Evolutionary conservation across 1,140 invertebrate genomes (phyloP).

Genomic region (Delia radicum): DNA sequence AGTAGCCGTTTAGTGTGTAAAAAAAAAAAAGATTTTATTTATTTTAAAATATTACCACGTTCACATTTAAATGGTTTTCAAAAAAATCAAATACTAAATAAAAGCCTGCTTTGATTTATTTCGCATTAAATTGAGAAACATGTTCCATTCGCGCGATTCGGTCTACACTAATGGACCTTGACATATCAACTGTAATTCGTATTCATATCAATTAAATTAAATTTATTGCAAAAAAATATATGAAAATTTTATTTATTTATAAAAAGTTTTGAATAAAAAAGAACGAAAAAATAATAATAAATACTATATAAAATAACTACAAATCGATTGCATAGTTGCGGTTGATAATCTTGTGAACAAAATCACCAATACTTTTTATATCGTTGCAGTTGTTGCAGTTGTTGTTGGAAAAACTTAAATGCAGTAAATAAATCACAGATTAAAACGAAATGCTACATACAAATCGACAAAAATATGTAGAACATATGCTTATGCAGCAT

Average conservation of each 20-base stretch:
- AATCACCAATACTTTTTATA: constrained; percentile 6
- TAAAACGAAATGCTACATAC: neutral
- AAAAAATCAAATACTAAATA: neutral
- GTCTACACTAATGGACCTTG: constrained; percentile 11
- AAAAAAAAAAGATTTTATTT: too few relatives aligned
- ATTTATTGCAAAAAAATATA: constrained; percentile 19
- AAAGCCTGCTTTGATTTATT: constrained; percentile 15
- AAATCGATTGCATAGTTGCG: constrained; percentile 22
- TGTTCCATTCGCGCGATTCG: neutral
- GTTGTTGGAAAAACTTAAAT: neutral
- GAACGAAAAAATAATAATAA: neutral
- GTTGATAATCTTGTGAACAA: constrained; percentile 16
- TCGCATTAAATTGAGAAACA: constrained; percentile 11
- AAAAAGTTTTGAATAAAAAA: neutral
- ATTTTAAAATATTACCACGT: neutral
- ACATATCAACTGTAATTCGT: constrained; percentile 18
- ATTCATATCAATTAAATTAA: constrained; percentile 24
- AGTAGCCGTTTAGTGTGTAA: too few relatives aligned
- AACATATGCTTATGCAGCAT: constrained; percentile 16
- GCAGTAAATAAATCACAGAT: constrained; percentile 21
- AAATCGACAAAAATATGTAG: constrained; percentile 5
- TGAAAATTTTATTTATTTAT: neutral
- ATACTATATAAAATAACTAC: constrained; percentile 1
- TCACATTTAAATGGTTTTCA: constrained; percentile 3
- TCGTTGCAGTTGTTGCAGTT: neutral